Percentiles rank a stretch among this genome's conserved stretches.
Conservation (phyloP, 2,888 invertebrate species). For the Troides oblongomaculatus region DNA sequence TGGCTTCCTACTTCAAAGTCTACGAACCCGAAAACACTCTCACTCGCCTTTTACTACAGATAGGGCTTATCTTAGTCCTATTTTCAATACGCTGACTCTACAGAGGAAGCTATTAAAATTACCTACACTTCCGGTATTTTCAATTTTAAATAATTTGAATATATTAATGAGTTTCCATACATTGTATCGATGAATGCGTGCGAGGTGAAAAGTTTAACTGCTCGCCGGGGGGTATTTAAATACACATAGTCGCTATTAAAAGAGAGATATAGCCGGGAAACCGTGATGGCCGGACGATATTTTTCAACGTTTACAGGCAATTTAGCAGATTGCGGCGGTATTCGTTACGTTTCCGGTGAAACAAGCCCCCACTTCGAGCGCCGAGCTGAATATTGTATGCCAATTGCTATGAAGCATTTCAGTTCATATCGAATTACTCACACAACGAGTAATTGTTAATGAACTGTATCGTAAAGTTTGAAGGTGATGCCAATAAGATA, state of each 20-base stretch:
- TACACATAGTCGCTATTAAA: constrained; percentile 19
- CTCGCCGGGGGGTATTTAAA: constrained; percentile 13
- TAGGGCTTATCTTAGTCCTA: too few relatives aligned
- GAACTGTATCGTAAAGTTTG: too few relatives aligned
- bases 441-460: too few relatives aligned
- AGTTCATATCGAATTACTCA: not conserved
- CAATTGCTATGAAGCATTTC: not conserved
- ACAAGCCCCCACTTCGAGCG: not conserved
- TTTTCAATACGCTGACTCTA: too few relatives aligned
- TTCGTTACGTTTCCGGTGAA: constrained; percentile 6
- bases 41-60: too few relatives aligned
- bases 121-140: too few relatives aligned
- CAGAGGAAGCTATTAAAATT: too few relatives aligned
- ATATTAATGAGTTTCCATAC: not conserved
- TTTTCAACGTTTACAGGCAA: constrained; percentile 20
- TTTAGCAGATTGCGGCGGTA: constrained; percentile 12
- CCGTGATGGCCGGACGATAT: constrained; percentile 21
- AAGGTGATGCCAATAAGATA: too few relatives aligned
- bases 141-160: too few relatives aligned
- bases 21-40: too few relatives aligned
- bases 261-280: constrained; percentile 13
- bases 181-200: not conserved
- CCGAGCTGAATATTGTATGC: not conserved
- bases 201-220: constrained; percentile 7
- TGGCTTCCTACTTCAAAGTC: too few relatives aligned